Base-by-base conservation (phyloP, 2,888 invertebrate genomes). In the Lymantria dispar region DNA sequence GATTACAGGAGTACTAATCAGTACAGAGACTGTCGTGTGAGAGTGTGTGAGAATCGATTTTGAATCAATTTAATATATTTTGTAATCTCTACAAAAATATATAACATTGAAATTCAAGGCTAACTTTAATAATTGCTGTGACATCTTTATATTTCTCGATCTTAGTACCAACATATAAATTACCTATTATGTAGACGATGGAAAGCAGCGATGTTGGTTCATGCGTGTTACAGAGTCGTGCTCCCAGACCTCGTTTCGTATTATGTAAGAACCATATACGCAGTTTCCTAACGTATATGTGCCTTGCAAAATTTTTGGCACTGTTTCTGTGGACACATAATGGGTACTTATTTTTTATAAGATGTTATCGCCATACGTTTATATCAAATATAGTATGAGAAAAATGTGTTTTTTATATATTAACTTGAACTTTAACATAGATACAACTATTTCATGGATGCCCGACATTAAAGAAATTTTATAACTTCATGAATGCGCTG, bases 251-350 rank as follows among this genome's bases (percentile, higher is more conserved):
- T 48, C 52, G 56, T 65, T 71, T 60, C 15, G 30, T 50, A 48
- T 72, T 65, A 69, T 64, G 70, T 66, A 74, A 65, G 54, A 54
- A 55, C 50, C 57, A 53, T 61, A 66, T 62, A 58, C 47, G 52
- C 49, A 56, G 62, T 68, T 72, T 70, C 70, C 65, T 65, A 64
- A 72, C 66, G 48, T 56, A 52, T 47, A 58, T 61, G 54, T 60
- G 52, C 45, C 42, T 62, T 68, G 63, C 62, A 65, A 64, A 62
- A 70, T 70, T 65, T 62, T 65, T 62, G 22, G 62, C 33, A 33
- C 33, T 33, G 10, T 33, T 33, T 33, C 10, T 33, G 33, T 33
- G 10, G 33, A 33, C 33, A 33, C 8, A 10, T 33, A 33, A 22
- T 22, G 5, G 22, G 22, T 22, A 22, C 2, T 22, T 3, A 22